Percentiles rank a stretch among this genome's conserved stretches.
phyloP scores from a whole-genome alignment of 2,888 invertebrate species.

The Dorcus hopei region DNA sequence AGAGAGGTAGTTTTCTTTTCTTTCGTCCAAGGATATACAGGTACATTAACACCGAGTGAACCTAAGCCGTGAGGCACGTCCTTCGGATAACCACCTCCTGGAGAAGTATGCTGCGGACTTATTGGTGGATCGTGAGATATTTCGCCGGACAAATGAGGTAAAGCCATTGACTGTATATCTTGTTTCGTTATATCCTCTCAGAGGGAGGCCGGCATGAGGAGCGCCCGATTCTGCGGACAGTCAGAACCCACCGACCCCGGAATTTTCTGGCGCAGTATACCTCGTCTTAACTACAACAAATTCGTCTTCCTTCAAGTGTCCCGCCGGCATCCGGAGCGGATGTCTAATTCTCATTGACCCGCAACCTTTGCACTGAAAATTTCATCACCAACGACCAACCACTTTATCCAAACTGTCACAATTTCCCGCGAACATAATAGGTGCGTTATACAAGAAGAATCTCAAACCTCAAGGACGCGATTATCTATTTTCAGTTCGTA shows the following conservation, averaged over 20 bases:
- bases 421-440: conserved; percentile 6
- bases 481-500: too few species aligned
- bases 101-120: conserved; percentile 67
- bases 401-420: conserved; percentile 17
- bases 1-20: conserved; percentile 83
- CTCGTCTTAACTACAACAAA: conserved; percentile 68
- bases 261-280: conserved; percentile 65
- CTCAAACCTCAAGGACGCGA: too few species aligned
- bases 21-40: conserved; percentile 97
- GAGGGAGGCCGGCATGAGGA: conserved; percentile 47
- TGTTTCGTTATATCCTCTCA: conserved; percentile 69
- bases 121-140: conserved; percentile 56
- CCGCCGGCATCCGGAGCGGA: conserved; percentile 48
- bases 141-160: conserved; percentile 68
- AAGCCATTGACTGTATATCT: conserved; percentile 87
- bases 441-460: too few species aligned
- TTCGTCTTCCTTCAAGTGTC: conserved; percentile 56
- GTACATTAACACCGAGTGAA: conserved; percentile 73
- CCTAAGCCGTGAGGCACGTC: conserved; percentile 59
- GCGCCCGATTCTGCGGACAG: conserved; percentile 57
- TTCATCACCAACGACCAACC: conserved; percentile 19
- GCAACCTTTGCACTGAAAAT: conserved; percentile 17
- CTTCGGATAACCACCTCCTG: conserved; percentile 58
- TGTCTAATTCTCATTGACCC: conserved; percentile 45
- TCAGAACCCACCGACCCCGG: conserved; percentile 65